phyloP scores from a whole-genome alignment of 2,888 invertebrate genomes.

The Andrena fulva region DNA sequence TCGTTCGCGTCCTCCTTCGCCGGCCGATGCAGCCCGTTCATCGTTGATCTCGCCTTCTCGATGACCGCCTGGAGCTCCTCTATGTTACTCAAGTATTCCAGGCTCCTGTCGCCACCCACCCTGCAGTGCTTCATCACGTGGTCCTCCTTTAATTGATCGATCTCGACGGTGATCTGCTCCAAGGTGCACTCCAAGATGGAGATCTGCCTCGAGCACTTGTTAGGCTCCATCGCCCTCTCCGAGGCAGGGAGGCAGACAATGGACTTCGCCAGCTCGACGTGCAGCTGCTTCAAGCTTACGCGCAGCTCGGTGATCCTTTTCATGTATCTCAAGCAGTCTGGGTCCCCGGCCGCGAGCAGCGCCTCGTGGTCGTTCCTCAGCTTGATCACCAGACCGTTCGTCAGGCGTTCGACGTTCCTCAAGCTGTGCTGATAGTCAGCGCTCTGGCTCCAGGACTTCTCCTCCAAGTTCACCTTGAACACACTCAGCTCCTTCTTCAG shows the following conservation, averaged over 20 bases:
- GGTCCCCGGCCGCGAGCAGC: slow-evolving; percentile 62
- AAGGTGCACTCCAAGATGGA: slow-evolving; percentile 51
- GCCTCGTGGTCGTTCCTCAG: slow-evolving; percentile 69
- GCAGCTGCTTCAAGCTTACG: slow-evolving; percentile 51
- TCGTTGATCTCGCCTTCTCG: slow-evolving; percentile 35
- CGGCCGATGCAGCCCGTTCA: slow-evolving; percentile 45
- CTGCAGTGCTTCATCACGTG: slow-evolving; percentile 47
- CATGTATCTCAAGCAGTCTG: slow-evolving; percentile 60
- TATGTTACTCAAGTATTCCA: slow-evolving; percentile 58
- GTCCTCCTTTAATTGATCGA: slow-evolving; percentile 57
- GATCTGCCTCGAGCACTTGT: slow-evolving; percentile 3
- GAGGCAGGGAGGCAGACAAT: neutral
- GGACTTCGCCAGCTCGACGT: slow-evolving; percentile 43
- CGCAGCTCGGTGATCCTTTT: slow-evolving; percentile 64
- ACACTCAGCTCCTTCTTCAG: slow-evolving; percentile 49
- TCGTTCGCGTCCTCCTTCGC: neutral
- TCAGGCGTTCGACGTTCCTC: slow-evolving; percentile 42
- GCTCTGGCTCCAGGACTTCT: neutral
- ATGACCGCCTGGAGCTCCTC: slow-evolving; percentile 53
- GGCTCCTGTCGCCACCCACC: slow-evolving; percentile 45
- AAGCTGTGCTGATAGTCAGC: slow-evolving; percentile 16
- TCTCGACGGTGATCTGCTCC: slow-evolving; percentile 54
- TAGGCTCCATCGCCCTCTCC: neutral
- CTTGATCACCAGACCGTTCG: slow-evolving; percentile 61
- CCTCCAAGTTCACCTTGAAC: slow-evolving; percentile 42